A percentile compares a stretch with the other conserved stretches of the same genome.
These are phyloP conservation scores for Neodiprion fabricii DNA, from an alignment of 1,140 invertebrate species.

Conservation along the genomic window DNA sequence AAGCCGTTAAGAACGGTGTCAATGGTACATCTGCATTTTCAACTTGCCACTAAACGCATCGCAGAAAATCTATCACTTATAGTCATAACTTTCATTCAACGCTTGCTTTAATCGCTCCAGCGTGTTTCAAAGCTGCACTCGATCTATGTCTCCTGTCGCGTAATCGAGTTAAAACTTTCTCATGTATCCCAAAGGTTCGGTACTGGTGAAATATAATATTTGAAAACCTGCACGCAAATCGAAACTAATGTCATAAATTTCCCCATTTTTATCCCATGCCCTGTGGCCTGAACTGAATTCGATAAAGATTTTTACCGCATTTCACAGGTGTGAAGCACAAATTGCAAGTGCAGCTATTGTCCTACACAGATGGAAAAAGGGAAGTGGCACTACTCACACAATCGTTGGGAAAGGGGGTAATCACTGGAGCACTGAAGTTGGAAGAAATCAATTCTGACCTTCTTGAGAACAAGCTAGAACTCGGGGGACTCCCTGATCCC, in stretches of 20 bases:
- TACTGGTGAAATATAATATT: not conserved
- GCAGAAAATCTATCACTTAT: not conserved
- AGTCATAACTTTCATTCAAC: too few relatives aligned
- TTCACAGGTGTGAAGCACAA: constrained; percentile 42
- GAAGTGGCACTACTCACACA: constrained; percentile 58
- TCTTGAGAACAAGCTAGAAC: constrained; percentile 60
- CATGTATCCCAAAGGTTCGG: not conserved
- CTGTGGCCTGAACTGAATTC: constrained; percentile 12
- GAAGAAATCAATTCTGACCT: constrained; percentile 56
- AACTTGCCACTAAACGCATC: not conserved
- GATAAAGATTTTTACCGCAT: not conserved
- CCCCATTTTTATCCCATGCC: constrained; percentile 2
- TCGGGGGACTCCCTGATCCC: constrained; percentile 67
- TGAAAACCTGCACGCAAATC: not conserved
- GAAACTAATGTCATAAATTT: not conserved
- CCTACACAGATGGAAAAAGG: constrained; percentile 63
- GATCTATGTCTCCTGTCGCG: not conserved
- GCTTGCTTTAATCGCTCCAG: not conserved
- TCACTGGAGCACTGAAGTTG: constrained; percentile 39
- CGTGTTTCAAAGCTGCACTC: not conserved
- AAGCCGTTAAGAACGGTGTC: constrained; percentile 66
- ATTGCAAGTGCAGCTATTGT: constrained; percentile 60
- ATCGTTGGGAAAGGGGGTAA: constrained; percentile 51
- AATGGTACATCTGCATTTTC: constrained; percentile 47
- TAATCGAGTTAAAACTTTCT: not conserved